Evolutionary conservation across 2,113 vertebrate species (phyloP), one percentile per base, ranked within the genome.

Genomic region (Brachypteracias leptosomus): DNA sequence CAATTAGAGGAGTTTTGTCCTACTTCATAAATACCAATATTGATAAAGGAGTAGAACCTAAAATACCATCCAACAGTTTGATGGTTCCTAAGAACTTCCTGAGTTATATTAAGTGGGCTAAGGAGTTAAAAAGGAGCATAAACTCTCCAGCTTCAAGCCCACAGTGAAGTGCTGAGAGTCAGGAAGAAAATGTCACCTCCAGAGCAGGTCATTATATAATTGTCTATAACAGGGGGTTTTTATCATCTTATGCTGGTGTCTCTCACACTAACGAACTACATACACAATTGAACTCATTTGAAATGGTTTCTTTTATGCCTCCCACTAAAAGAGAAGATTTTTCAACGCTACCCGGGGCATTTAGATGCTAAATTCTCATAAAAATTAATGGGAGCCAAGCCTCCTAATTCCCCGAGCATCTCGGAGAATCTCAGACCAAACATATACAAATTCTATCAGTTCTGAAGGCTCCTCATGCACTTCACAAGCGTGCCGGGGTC

Each of bases 11-110:
- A 78, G 89, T 13, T 52, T 21, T 73, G 70, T 42, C 68, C 58
- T 36, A 72, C 84, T 75, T 82, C 85, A 93, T 85, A 95, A 96
- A 95, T 61, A 85, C 81, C 89, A 61, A 86, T 93, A 93, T 84
- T 88, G 95, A 95, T 95, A 35, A 96, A 95, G 91, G 5, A 63
- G 77, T 19, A 93, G 71, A 52, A 49, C 54, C 63, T 82, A 70
- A 91, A 94, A 21, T 17, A n/a, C 87, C 38, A 13, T 33, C 57
- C 73, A 87, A 82, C 11, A 2, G 88, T 73, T 95, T 95, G 82
- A 91, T 7, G 49, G 89, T 2, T 79, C 26, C 75, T 31, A n/a
- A 95, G 93, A 91, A 85, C 67, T 73, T 80, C 71, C 75, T 71
- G 62, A 93, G 67, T 73, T 83, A 66, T 16, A 82, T 70, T 24